Evolutionary conservation across 1,140 invertebrate genomes (phyloP).

Genomic region (Ips nitidus): DNA sequence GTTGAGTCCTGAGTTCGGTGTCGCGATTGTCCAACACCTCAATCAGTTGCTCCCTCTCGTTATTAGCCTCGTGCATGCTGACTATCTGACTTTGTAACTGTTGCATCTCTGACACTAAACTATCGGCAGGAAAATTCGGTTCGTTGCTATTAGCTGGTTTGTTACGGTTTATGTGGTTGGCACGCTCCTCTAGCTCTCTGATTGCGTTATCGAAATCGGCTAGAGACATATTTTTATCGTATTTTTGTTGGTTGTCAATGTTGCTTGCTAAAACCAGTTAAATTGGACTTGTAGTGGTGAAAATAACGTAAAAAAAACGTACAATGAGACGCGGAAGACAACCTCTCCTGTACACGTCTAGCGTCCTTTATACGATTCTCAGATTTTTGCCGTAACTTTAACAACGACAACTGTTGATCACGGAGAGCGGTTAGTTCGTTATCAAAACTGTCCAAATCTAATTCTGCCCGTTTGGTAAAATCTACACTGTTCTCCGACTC

Average conservation of each 20-base stretch:
- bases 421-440: constrained; percentile 46
- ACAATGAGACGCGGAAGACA: constrained; percentile 28
- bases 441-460: constrained; percentile 46
- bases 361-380: constrained; percentile 51
- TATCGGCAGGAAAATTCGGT: constrained; percentile 26
- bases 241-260: constrained; percentile 25
- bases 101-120: constrained; percentile 41
- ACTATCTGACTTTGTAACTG: constrained; percentile 46
- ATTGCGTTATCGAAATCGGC: constrained; percentile 42
- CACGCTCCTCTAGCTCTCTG: constrained; percentile 42
- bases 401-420: constrained; percentile 48
- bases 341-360: constrained; percentile 46
- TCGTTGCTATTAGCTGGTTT: constrained; percentile 16
- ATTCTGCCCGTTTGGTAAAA: constrained; percentile 39
- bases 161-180: constrained; percentile 37
- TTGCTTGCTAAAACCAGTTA: constrained; percentile 26
- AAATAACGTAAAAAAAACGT: constrained; percentile 8
- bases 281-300: background rate
- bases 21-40: constrained; percentile 49
- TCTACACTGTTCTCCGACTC: constrained; percentile 32
- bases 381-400: constrained; percentile 48
- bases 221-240: constrained; percentile 30
- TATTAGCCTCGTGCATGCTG: constrained; percentile 44
- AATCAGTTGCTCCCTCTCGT: constrained; percentile 47
- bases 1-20: constrained; percentile 48